Evolutionary conservation across 2,888 invertebrate genomes (phyloP), one percentile per base, ranked within the genome.

Genomic region (Ophioninae sp.): DNA sequence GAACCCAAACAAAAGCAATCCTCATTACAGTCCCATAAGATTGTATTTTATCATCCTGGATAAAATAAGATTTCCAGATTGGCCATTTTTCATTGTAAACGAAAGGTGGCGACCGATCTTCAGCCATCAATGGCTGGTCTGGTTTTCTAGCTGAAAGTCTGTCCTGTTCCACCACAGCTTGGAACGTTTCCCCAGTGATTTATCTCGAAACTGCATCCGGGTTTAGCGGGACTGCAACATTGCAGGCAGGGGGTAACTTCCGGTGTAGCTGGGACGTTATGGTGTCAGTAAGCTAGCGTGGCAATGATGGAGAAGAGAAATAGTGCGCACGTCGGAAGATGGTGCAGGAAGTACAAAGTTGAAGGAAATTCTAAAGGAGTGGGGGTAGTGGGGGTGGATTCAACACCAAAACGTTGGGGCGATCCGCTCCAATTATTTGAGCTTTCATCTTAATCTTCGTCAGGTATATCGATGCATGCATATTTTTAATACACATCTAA

Each of bases 201-300:
- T 84, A 85, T 86, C 86, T 83, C 75, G 83, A 74, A 30, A 84
- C 84, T 78, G 86, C 79, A 86, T 87, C 82, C 83, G 51, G 73
- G 80, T 73, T 68, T 79, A 77, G 68, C 82, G 58, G 56, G 22
- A 56, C 37, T 74, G 68, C 64, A 63, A 73, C 69, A 73, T 67
- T 81, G 74, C 69, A 77, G 82, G 80, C 79, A 82, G 77, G 81
- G 79, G 75, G 79, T 74, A 84, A 77, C 81, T 81, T 68, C 83
- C 71, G 51, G 13, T 51, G 6, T 13, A 0, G 51, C 17, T 17
- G 51, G 17, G 51, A 51, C 2, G 51, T 83, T 63, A 59, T 39
- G 67, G 39, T 22, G 44, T 17, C 41, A 39, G 23, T 30, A 61
- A n/a, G 41, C 59, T 51, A 44, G 44, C 13, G 20, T 30, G 65